Percentiles rank a stretch among this genome's conserved stretches.
Evolutionary conservation across 1,140 invertebrate species (phyloP).

Genomic region (Philopotamus ludificatus): DNA sequence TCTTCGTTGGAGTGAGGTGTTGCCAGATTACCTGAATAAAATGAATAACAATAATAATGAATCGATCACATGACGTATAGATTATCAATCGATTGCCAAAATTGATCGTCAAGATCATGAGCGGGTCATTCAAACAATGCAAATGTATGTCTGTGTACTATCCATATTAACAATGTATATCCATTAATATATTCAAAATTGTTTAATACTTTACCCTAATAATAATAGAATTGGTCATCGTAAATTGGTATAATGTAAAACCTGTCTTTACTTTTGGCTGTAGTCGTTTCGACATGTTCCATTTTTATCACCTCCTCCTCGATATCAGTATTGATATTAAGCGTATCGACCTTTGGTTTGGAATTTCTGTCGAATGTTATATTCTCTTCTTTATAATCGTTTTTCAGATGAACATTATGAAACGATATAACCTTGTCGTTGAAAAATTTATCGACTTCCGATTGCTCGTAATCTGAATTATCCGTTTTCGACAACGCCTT

Average conservation of each 20-base stretch:
- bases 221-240: too few relatives aligned
- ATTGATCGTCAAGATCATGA: too few relatives aligned
- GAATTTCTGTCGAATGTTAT: constrained; percentile 28
- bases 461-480: not conserved
- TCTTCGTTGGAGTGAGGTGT: too few relatives aligned
- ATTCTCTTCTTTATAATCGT: constrained; percentile 28
- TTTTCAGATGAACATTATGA: constrained; percentile 20
- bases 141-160: too few relatives aligned
- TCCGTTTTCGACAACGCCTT: not conserved
- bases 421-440: constrained; percentile 29
- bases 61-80: too few relatives aligned
- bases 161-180: too few relatives aligned
- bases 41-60: too few relatives aligned
- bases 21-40: too few relatives aligned
- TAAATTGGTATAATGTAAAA: not conserved
- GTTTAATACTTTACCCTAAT: too few relatives aligned
- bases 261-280: not conserved
- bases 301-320: constrained; percentile 20
- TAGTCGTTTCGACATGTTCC: constrained; percentile 19
- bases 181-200: too few relatives aligned
- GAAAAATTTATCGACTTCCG: constrained; percentile 23
- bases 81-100: too few relatives aligned
- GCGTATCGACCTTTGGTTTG: constrained; percentile 22
- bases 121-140: not conserved
- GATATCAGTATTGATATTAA: constrained; percentile 23